Evolutionary conservation across 2,797 vertebrate genomes (phyloP), one percentile per base, ranked within the genome.

Genomic region (Microchirus variegatus): DNA sequence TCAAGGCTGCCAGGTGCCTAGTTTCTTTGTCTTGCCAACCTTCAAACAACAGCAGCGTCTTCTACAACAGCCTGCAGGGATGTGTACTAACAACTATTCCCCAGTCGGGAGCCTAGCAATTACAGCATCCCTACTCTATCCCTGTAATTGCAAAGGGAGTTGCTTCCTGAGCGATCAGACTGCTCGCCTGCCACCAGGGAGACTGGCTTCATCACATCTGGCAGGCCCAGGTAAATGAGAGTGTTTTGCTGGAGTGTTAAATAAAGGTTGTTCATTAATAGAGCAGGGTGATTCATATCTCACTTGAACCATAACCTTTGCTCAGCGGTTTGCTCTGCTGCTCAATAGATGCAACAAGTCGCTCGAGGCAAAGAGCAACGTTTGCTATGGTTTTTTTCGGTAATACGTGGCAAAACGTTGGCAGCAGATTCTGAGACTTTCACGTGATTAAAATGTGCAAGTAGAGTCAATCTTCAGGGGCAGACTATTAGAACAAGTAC

Each of bases 81-180:
- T 90, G 80, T 86, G 69, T 57, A 77, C 82, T 91, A 92, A 91
- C 88, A 91, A 86, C 81, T 78, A 89, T 84, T 81, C 89, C 91
- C 88, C 86, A 84, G 79, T 73, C 80, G 89, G 87, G 80, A 90
- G 84, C 66, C 73, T 63, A 77, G 89, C 90, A 93, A 92, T 93
- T 93, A 93, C 76, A 78, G 65, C 69, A 63, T 72, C 73, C 81
- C 82, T 82, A 79, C 78, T 81, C 79, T 77, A 74, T 81, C 68
- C 75, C 80, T 77, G 80, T 91, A 92, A 92, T 91, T 91, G 88
- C 88, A 81, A 76, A 81, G 87, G 80, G 87, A 85, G 86, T 57
- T 68, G 75, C 75, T 89, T 92, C 80, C 85, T 86, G 74, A 83
- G 82, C 47, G 78, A 84, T 85, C 83, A 80, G 84, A 78, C 84